phyloP scores from a whole-genome alignment of 2,113 vertebrate species.

The Notiomystis cincta region DNA sequence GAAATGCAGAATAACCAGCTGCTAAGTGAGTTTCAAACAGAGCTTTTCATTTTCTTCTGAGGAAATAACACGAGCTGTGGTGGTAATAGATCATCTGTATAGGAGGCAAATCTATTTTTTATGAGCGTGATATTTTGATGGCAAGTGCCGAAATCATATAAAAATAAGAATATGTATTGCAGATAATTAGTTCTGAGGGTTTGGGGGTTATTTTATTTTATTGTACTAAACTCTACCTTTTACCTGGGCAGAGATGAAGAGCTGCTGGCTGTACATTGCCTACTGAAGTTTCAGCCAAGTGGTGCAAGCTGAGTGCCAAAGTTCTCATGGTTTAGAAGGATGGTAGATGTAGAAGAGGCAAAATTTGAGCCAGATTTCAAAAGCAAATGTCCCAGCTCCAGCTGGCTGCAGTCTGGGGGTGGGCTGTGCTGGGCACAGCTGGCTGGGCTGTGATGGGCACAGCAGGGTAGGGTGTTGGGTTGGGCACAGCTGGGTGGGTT shows the following conservation, averaged over 20 bases:
- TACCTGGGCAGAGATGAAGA: background rate
- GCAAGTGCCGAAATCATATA: conserved; percentile 7
- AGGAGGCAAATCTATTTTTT: conserved; percentile 48
- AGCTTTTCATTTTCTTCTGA: conserved; percentile 63
- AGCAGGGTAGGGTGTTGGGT: no score
- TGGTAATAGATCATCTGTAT: conserved; percentile 53
- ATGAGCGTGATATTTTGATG: conserved; percentile 15
- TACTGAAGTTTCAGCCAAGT: background rate
- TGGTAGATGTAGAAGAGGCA: background rate
- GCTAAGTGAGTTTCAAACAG: conserved; percentile 61
- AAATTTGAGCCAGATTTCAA: background rate
- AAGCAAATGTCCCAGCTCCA: background rate
- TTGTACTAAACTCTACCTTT: background rate
- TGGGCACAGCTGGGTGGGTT: no score
- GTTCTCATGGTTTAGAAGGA: background rate
- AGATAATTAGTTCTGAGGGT: conserved; percentile 23
- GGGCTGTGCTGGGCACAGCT: background rate
- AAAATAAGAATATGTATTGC: conserved; percentile 36
- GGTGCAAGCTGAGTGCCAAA: background rate
- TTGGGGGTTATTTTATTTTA: background rate
- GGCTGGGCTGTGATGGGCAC: no score
- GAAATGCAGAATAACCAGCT: conserved; percentile 60
- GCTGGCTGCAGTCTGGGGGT: background rate
- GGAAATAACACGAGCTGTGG: conserved; percentile 25
- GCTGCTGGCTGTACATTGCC: background rate